A percentile compares a stretch with the other conserved stretches of the same genome.
phyloP scores from a whole-genome alignment of 2,888 invertebrate genomes.

The Chrysolina americana region DNA sequence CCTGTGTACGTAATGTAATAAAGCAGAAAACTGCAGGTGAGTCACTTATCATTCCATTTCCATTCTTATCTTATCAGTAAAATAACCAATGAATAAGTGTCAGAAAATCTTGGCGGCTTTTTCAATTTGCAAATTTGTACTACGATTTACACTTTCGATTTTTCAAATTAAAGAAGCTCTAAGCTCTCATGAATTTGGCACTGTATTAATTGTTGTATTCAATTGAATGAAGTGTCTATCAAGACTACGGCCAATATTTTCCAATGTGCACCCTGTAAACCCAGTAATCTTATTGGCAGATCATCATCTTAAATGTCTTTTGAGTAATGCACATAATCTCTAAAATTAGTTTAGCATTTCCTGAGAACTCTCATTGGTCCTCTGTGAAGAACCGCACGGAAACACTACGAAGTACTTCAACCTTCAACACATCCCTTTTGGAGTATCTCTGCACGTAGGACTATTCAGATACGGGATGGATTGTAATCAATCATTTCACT shows the following conservation, averaged over 20 bases:
- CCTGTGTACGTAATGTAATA: conserved; percentile 56
- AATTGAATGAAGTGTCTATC: neutral
- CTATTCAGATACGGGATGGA: no score
- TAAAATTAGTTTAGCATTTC: no score
- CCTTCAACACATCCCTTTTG: no score
- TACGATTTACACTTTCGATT: conserved; percentile 14
- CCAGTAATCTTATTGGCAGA: neutral
- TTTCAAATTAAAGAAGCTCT: neutral
- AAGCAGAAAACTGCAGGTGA: conserved; percentile 61
- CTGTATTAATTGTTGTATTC: neutral
- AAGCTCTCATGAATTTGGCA: neutral
- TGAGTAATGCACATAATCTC: no score
- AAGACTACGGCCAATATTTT: neutral
- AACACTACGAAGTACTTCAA: no score
- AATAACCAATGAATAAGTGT: conserved; percentile 31
- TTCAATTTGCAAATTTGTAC: conserved; percentile 38
- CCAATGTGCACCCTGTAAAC: neutral
- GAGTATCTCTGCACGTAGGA: no score
- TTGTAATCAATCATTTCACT: neutral
- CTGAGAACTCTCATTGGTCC: no score
- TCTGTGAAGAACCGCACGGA: no score
- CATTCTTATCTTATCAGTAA: conserved; percentile 48
- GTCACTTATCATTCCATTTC: conserved; percentile 49
- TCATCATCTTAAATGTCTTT: neutral
- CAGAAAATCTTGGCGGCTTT: conserved; percentile 48